Percentiles rank a stretch among this genome's conserved stretches.
Conservation (phyloP, 1,140 invertebrate species). For the Glossosoma conforme region DNA sequence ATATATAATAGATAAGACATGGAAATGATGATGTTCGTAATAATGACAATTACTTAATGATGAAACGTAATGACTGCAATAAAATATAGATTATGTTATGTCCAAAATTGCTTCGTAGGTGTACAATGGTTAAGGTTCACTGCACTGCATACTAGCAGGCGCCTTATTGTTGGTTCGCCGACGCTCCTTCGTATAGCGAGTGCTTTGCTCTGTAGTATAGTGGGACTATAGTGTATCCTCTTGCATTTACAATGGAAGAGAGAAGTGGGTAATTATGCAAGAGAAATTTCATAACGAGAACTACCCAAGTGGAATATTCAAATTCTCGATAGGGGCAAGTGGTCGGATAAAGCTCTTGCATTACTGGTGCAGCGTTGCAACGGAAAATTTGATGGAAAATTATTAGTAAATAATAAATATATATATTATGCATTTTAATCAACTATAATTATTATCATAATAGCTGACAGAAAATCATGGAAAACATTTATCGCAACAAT, state of each 20-base stretch:
- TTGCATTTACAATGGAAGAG: constrained; percentile 4
- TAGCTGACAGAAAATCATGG: neutral
- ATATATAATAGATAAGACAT: too few relatives aligned
- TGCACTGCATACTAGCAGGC: too few relatives aligned
- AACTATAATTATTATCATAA: neutral
- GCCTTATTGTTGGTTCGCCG: too few relatives aligned
- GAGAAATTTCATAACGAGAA: constrained; percentile 24
- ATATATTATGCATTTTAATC: neutral
- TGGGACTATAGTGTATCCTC: neutral
- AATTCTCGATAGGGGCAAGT: constrained; percentile 19
- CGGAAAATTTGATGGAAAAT: neutral
- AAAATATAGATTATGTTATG: too few relatives aligned
- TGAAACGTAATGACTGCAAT: too few relatives aligned
- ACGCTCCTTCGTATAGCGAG: too few relatives aligned
- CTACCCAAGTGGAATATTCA: constrained; percentile 21
- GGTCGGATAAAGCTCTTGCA: constrained; percentile 13
- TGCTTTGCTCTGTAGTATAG: neutral
- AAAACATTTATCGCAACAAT: neutral
- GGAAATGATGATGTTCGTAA: too few relatives aligned
- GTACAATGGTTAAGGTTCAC: too few relatives aligned
- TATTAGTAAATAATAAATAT: too few relatives aligned
- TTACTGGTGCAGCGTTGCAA: neutral
- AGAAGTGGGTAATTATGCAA: constrained; percentile 18
- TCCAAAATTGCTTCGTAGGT: too few relatives aligned
- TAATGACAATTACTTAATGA: too few relatives aligned